These are phyloP conservation scores for Lepidocyrtoides sp. DNA, from an alignment of 2,888 invertebrate species.

Conservation along the genomic window DNA sequence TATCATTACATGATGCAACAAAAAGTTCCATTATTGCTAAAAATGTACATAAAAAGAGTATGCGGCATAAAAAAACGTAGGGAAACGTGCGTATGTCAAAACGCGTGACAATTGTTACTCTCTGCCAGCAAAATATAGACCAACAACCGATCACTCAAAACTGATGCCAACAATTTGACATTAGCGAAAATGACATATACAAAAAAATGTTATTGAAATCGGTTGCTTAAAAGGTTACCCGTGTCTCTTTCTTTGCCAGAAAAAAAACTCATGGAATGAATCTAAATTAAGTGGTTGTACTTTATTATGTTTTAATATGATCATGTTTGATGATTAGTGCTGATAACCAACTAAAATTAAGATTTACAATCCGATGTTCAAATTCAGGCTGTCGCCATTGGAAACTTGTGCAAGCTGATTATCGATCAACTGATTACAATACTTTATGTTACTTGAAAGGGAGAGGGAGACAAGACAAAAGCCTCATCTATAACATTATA, in stretches of 20 bases:
- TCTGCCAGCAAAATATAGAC: slow-evolving; percentile 39
- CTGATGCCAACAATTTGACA: background rate
- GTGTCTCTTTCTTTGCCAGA: background rate
- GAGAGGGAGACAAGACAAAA: too few species aligned
- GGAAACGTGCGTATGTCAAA: background rate
- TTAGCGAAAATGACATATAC: slow-evolving; percentile 14
- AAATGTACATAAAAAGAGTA: background rate
- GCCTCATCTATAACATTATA: too few species aligned
- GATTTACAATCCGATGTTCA: slow-evolving; percentile 25
- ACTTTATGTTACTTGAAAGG: too few species aligned
- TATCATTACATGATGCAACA: background rate
- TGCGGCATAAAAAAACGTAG: background rate
- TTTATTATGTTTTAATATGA: background rate
- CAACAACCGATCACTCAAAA: slow-evolving; percentile 46
- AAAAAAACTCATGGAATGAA: slow-evolving; percentile 19
- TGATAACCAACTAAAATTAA: slow-evolving; percentile 30
- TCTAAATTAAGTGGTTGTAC: slow-evolving; percentile 16
- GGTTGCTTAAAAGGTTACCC: background rate
- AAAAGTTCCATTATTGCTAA: background rate
- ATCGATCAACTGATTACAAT: too few species aligned
- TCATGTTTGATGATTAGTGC: slow-evolving; percentile 9
- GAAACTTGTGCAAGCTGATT: background rate
- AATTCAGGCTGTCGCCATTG: slow-evolving; percentile 20
- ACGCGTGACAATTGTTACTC: slow-evolving; percentile 35
- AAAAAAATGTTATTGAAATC: background rate